Evolutionary conservation across 2,888 invertebrate species (phyloP), one percentile per base, ranked within the genome.

Genomic region (Trisateles emortualis): DNA sequence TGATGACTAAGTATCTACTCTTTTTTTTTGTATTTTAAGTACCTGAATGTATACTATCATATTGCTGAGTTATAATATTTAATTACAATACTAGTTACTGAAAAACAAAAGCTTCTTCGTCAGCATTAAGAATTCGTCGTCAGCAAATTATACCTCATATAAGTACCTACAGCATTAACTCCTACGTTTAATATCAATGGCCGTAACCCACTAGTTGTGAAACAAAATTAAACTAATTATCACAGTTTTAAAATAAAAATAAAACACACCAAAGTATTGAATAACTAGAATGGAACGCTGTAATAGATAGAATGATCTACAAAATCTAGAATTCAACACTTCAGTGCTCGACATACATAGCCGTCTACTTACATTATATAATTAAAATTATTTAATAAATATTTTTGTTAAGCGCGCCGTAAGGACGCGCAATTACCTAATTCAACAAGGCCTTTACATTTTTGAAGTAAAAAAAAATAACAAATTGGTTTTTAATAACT

Each of bases 171-270:
- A 26, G 14, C 13, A 33, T 17, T n/a, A 24, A 10, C 51, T 39
- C 54, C 43, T 70, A 66, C 64, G 46, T 50, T 66, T 65, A 58
- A 64, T 64, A 64, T 64, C 57, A 75, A 76, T 78, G 74, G 76
- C 72, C 74, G 74, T 60, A 61, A 57, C 68, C 71, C 64, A 78
- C 76, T 80, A 81, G 77, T 80, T 72, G 64, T 72, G 68, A 68
- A 22, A 78, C 74, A 68, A 67, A 78, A 88, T 84, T 85, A 89
- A 82, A 77, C 89, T 90, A 91, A 91, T 89, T 92, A 92, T 92
- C 92, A 92, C 92, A 92, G 92, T 86, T 92, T 83, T 81, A 88
- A 86, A 84, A 87, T 88, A 81, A 90, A 89, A 87, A 84, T 90
- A 88, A 88, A 75, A 83, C 78, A 81, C 81, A 72, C 76, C 3